phyloP scores from a whole-genome alignment of 1,140 invertebrate genomes.

The Drosophila lini region DNA sequence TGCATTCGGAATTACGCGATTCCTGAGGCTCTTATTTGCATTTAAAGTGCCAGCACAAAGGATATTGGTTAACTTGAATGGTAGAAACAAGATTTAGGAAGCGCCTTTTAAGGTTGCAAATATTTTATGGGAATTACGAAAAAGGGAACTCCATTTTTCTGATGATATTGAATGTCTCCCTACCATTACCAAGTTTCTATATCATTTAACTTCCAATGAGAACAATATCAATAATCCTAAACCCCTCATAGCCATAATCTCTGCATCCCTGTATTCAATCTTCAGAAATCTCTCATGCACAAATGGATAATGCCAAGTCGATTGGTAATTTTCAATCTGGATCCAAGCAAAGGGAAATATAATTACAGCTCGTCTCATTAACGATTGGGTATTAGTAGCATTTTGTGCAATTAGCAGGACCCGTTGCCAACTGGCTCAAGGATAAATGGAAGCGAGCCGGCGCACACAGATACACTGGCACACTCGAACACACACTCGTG shows the following conservation, averaged over 20 bases:
- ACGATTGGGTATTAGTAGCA: slow-evolving; percentile 49
- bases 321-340: slow-evolving; percentile 26
- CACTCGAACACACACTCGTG: background rate
- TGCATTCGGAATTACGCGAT: slow-evolving; percentile 15
- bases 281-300: background rate
- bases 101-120: background rate
- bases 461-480: background rate
- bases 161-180: background rate
- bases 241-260: background rate
- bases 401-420: slow-evolving; percentile 57
- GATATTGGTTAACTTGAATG: slow-evolving; percentile 15
- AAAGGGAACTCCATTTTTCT: background rate
- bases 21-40: slow-evolving; percentile 27
- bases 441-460: slow-evolving; percentile 9
- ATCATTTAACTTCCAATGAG: background rate
- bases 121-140: background rate
- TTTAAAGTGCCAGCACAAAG: slow-evolving; percentile 8
- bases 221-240: slow-evolving; percentile 1
- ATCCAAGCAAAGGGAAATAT: slow-evolving; percentile 25
- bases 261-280: slow-evolving; percentile 11
- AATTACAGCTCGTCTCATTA: slow-evolving; percentile 64
- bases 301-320: slow-evolving; percentile 6
- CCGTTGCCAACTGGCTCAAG: slow-evolving; percentile 44
- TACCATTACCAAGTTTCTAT: background rate
- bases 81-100: background rate